Percentiles rank a stretch among this genome's conserved stretches.
Evolutionary conservation across 2,797 vertebrate species (phyloP).

Genomic region (Distichodus sexfasciatus): DNA sequence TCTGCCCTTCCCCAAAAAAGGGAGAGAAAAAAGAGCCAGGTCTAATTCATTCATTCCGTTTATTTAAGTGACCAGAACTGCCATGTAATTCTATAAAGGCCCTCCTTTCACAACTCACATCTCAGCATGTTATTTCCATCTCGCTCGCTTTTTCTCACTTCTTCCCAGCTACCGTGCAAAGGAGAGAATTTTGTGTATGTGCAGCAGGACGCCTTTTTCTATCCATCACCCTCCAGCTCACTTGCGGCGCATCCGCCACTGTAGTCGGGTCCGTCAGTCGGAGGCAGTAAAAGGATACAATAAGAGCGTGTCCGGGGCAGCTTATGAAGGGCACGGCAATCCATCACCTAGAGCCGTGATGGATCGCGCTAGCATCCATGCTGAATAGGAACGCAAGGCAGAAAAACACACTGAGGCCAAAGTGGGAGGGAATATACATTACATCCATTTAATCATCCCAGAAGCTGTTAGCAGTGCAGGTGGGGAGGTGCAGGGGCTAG

Average conservation of each 20-base stretch:
- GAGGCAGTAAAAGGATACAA: slow-evolving; percentile 74
- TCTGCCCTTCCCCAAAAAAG: slow-evolving; percentile 58
- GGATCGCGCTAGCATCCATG: slow-evolving; percentile 64
- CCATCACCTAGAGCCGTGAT: slow-evolving; percentile 70
- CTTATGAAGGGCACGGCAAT: slow-evolving; percentile 72
- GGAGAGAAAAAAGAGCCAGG: slow-evolving; percentile 59
- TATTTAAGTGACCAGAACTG: slow-evolving; percentile 70
- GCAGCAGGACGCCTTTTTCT: slow-evolving; percentile 66
- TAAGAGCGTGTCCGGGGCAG: slow-evolving; percentile 72
- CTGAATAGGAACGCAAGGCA: slow-evolving; percentile 72
- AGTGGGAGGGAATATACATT: slow-evolving; percentile 71
- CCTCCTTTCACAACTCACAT: slow-evolving; percentile 66
- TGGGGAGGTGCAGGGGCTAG: slow-evolving; percentile 24
- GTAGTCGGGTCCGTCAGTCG: slow-evolving; percentile 64
- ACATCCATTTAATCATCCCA: slow-evolving; percentile 76
- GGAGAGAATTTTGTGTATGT: slow-evolving; percentile 57
- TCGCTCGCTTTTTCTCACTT: slow-evolving; percentile 49
- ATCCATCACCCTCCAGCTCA: slow-evolving; percentile 63
- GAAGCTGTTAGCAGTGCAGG: slow-evolving; percentile 59
- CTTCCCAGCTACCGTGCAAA: slow-evolving; percentile 41
- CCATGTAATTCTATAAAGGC: slow-evolving; percentile 72
- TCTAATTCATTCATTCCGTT: slow-evolving; percentile 69
- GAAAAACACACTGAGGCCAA: slow-evolving; percentile 70
- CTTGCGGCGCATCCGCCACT: slow-evolving; percentile 66
- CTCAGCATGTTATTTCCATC: slow-evolving; percentile 72